Base-by-base conservation (phyloP, 2,113 vertebrate genomes). In the Aspidoscelis tigris region DNA sequence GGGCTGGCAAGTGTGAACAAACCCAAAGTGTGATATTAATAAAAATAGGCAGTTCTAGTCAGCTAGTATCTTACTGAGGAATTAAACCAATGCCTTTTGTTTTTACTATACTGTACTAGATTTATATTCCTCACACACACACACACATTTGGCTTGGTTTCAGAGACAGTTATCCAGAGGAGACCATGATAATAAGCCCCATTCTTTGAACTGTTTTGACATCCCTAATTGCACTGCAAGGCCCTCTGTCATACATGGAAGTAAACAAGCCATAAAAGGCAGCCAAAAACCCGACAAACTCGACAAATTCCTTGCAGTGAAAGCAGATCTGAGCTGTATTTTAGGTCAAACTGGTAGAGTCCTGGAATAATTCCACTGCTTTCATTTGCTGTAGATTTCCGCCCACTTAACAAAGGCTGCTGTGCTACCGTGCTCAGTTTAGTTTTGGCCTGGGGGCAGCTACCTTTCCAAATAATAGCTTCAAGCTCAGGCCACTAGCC, bases 191-290 rank as follows among this genome's bases (percentile, higher is more conserved):
- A 74, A 80, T 80, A n/a, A 84, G 26, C 43, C 64, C 43, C n/a
- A 18, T 77, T 66, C 41, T 75, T 53, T 64, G 65, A 72, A 76
- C 66, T 71, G 66, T 76, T 84, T 71, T 65, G 82, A 76, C 72
- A 66, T 71, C 50, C 33, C 41, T 50, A 68, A 80, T 69, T 80
- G 81, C 21, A 18, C 26, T 10, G 33, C 65, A 69, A 71, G 65
- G 41, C 44, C 44, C 77, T 64, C 2, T 71, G 50, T 64, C 66
- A 80, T 53, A 64, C 14, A 39, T 64, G 9, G 65, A 47, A 76
- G 43, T 21, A 79, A 74, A 87, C 58, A 79, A 58, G 47, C 61
- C 70, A 83, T 44, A 79, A 58, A 75, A 83, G 69, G 26, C 50
- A 41, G 61, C 18, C 55, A 26, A 69, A 44, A 53, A 55, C 65